A percentile compares a stretch with the other conserved stretches of the same genome.
Conservation (phyloP, 2,113 vertebrate genomes). For the Notechis scutatus region DNA sequence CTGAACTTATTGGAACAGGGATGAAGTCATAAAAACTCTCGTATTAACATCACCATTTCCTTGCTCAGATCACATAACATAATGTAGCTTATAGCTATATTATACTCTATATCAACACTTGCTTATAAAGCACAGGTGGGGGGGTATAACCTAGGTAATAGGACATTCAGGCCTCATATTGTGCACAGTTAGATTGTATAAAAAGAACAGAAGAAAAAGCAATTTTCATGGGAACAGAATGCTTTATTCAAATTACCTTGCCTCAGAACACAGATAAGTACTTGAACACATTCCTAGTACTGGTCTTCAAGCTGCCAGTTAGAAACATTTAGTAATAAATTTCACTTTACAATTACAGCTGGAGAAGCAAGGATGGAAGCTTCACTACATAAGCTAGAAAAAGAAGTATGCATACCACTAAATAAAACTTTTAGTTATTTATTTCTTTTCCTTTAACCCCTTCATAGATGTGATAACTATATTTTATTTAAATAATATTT, state of each 20-base stretch:
- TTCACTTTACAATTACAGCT: not conserved
- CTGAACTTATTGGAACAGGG: not conserved
- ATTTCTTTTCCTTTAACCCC: not conserved
- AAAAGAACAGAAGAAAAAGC: not conserved
- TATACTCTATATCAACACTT: not conserved
- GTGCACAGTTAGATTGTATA: not conserved
- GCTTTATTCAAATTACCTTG: not conserved
- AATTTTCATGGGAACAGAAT: not conserved
- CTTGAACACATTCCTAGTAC: no score
- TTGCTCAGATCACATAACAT: not conserved
- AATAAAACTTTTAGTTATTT: not conserved
- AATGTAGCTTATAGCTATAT: not conserved
- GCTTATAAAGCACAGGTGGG: not conserved
- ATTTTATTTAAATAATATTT: not conserved
- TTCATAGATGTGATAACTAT: not conserved
- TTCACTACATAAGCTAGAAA: not conserved
- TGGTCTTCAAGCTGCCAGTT: not conserved
- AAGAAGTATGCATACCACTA: not conserved
- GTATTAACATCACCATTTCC: not conserved
- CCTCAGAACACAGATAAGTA: not conserved
- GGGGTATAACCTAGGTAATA: not conserved
- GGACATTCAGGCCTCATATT: not conserved
- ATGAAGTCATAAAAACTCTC: not conserved
- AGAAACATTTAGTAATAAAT: not conserved
- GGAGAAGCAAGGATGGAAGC: not conserved